Evolutionary conservation across 2,888 invertebrate species (phyloP).

Genomic region (Andrena haemorrhoa): DNA sequence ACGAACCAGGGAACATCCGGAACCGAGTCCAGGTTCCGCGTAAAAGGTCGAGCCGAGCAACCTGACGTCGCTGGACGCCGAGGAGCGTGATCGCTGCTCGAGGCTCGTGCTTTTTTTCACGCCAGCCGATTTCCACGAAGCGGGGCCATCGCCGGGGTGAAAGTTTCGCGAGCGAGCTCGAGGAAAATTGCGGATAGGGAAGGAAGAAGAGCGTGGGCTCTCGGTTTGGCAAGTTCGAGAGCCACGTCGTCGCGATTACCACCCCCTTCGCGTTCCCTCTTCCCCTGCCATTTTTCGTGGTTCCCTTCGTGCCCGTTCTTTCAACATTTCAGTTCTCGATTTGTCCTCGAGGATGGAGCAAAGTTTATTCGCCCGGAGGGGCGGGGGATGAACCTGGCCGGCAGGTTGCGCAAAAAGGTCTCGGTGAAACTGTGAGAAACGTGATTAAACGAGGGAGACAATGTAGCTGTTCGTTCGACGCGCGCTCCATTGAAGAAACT

Average conservation of each 20-base stretch:
- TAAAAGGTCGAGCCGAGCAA: constrained; percentile 21
- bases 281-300: constrained; percentile 40
- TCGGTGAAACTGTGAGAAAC: constrained; percentile 61
- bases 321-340: constrained; percentile 36
- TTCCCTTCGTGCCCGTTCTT: constrained; percentile 23
- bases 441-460: constrained; percentile 70
- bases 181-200: constrained; percentile 66
- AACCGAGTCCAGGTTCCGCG: constrained; percentile 19
- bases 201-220: constrained; percentile 37
- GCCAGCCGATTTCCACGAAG: constrained; percentile 2
- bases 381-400: background rate
- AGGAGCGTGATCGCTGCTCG: background rate
- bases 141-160: constrained; percentile 44
- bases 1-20: constrained; percentile 31
- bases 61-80: background rate
- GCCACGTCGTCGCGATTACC: constrained; percentile 64
- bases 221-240: constrained; percentile 61
- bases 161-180: constrained; percentile 66
- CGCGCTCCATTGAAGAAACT: constrained; percentile 54
- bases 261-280: constrained; percentile 36
- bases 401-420: constrained; percentile 62
- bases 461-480: constrained; percentile 56
- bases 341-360: constrained; percentile 43
- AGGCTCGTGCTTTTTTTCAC: too few species aligned
- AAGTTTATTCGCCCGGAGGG: constrained; percentile 65